phyloP scores from a whole-genome alignment of 2,797 vertebrate genomes.

The Taeniopygia guttata region DNA sequence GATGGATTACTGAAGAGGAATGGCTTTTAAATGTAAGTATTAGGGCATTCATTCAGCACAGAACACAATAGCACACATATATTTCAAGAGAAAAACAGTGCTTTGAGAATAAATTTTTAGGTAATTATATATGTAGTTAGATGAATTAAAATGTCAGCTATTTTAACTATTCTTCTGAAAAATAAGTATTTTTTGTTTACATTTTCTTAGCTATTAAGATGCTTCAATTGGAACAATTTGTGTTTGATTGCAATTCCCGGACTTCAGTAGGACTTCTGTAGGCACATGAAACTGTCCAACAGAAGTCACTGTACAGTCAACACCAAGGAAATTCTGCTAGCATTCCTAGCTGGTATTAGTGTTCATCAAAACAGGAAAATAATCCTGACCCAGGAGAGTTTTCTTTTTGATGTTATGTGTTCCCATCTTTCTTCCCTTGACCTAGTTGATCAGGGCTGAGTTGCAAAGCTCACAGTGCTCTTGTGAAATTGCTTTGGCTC shows the following conservation, averaged over 20 bases:
- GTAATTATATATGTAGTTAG: background rate
- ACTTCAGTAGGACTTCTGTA: background rate
- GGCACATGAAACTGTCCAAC: background rate
- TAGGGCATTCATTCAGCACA: background rate
- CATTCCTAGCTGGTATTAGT: background rate
- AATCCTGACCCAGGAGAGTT: background rate
- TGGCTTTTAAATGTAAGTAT: background rate
- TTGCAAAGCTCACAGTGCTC: background rate
- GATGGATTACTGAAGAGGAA: background rate
- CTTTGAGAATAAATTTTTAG: background rate
- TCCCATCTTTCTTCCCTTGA: background rate
- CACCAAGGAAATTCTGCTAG: background rate
- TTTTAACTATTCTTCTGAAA: background rate
- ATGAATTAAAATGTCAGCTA: background rate
- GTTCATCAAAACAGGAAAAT: background rate
- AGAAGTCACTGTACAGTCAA: background rate
- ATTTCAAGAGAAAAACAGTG: background rate
- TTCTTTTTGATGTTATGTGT: background rate
- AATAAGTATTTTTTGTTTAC: background rate
- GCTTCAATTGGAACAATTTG: background rate
- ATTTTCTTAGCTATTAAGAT: background rate
- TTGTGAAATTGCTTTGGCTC: constrained; percentile 5
- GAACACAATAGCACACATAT: background rate
- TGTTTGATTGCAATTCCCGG: background rate
- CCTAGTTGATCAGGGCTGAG: background rate